Evolutionary conservation across 2,797 vertebrate species (phyloP).

Genomic region (Anas bahamensis): DNA sequence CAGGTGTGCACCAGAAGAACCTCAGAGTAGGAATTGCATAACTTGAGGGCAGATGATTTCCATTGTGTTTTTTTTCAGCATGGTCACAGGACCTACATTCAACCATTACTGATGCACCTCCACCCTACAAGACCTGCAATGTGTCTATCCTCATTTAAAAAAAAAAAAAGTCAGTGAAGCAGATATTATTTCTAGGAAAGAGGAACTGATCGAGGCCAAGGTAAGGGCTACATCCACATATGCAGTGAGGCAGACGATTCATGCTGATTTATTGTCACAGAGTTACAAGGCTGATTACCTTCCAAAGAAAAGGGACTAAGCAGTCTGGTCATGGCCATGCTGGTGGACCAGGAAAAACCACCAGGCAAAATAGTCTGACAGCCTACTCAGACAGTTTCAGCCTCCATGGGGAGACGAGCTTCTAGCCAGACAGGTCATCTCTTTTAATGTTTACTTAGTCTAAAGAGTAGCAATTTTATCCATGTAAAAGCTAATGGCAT

Average conservation of each 20-base stretch:
- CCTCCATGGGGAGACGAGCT: not conserved
- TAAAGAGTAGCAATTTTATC: not conserved
- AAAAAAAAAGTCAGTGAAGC: not conserved
- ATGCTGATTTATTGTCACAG: not conserved
- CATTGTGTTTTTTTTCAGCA: not conserved
- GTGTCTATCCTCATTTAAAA: not conserved
- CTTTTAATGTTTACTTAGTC: not conserved
- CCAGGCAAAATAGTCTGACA: not conserved
- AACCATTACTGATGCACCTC: not conserved
- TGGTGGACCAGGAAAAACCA: not conserved
- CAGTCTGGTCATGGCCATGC: not conserved
- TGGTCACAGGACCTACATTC: not conserved
- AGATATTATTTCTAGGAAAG: not conserved
- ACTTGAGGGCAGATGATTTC: not conserved
- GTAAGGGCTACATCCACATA: not conserved
- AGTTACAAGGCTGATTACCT: not conserved
- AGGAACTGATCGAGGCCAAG: not conserved
- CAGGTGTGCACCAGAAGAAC: not conserved
- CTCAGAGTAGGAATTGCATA: not conserved
- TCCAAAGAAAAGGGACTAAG: not conserved
- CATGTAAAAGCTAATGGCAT: not conserved
- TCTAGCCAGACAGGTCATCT: not conserved
- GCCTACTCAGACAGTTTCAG: accelerated
- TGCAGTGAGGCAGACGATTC: not conserved
- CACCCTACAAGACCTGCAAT: not conserved